Evolutionary conservation across 2,113 vertebrate species (phyloP), one percentile per base, ranked within the genome.

Genomic region (Leiothrix lutea): DNA sequence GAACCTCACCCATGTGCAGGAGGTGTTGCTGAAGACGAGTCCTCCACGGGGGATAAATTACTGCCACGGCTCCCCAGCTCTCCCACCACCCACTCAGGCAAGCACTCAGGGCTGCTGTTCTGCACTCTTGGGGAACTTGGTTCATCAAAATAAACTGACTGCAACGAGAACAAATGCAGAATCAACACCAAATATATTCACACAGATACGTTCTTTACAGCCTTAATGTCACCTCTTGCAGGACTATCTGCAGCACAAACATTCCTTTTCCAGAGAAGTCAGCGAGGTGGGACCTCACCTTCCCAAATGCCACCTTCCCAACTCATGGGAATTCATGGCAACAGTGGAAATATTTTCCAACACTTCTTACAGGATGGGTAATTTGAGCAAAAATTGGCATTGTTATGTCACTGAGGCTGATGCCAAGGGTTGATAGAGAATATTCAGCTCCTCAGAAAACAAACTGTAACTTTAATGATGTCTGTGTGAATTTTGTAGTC

Each of bases 81-180:
- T 71, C 97, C 98, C 58, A 95, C 74, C 31, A 98, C 98, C 99
- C 99, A 99, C 78, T 98, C 98, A 38, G 98, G 98, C 48, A 99
- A 94, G 38, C 47, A 74, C 42, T 95, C 97, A 23, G 89, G 67
- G 70, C 85, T 97, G 24, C 95, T 88, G 54, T 79, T 97, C 84
- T 12, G 80, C 19, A 81, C 29, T 56, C 45, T 92, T 69, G 95
- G 71, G 51, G 95, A 93, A 95, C 98, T 96, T 23, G 98, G 98
- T 69, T 99, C 99, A 82, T 99, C 99, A 94, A 99, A 99, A 97
- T 99, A 99, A 97, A 99, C 98, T 16, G 98, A 98, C 99, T 99
- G 11, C 1, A 95, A 97, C 82, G 84, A 88, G 96, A 97, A 94
- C 48, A 97, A 91, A 73, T 6, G 5, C 12, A 82, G 85, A 33